Evolutionary conservation across 1,140 invertebrate species (phyloP), one percentile per base, ranked within the genome.

Genomic region (Heliconius nattereri): DNA sequence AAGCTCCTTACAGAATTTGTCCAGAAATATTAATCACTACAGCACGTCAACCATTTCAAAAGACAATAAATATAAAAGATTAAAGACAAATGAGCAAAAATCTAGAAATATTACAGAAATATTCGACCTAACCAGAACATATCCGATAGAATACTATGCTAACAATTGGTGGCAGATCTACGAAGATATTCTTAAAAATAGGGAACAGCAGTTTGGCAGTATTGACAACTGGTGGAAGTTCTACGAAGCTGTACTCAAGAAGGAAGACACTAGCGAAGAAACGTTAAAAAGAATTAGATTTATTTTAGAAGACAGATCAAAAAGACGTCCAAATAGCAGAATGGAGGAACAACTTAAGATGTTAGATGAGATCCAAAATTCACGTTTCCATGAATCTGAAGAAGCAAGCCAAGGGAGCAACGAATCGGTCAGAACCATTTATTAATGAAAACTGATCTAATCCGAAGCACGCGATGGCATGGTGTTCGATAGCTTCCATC

Each of bases 91-190:
- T 8, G 80, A 85, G 13, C 82, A 86, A n/a, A 85, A 85, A 16
- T 81, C 81, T n/a, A 85, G 49, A 81, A 90, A 92, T 40, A 88
- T 85, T 74, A 19, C 87, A 7, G 89, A 93, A 85, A 94, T 94
- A 5, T 91, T 89, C 76, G 91, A 94, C 32, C 49, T 94, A 52
- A 94, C 90, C 1, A 72, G 90, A 7, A 94, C 92, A 3, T 95
- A 95, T 73, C 94, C 94, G 0, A 60, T 85, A 20, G 85, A 95
- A 77, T 95, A 94, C 77, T 95, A 95, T 86, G 94, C 94, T 0
- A 95, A 95, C 82, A 95, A 95, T 82, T 95, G 94, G 94, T 95
- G 94, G 94, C 85, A 88, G 0, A 95, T 95, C 13, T 95, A 95
- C 85, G 92, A 94, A 75, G 94, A 94, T 49, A 83, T 95, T 7